Evolutionary conservation across 1,140 invertebrate genomes (phyloP).

Genomic region (Battus philenor): DNA sequence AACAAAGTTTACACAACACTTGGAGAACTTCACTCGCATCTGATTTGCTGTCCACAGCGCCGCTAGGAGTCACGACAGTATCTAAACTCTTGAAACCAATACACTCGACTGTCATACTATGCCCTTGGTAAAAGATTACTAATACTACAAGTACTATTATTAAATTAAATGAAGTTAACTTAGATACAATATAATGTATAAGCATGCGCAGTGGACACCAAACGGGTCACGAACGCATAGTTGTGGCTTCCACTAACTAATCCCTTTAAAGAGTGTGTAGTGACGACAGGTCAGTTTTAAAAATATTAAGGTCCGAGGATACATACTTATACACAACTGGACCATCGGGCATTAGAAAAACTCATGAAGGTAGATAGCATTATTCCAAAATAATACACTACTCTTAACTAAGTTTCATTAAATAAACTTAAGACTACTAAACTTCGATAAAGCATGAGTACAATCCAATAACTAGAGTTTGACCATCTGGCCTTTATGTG

Average conservation of each 20-base stretch:
- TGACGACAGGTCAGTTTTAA: constrained; percentile 5
- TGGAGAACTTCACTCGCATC: constrained; percentile 54
- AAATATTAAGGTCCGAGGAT: constrained; percentile 3
- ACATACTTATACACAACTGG: too few relatives aligned
- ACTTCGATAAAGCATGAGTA: too few relatives aligned
- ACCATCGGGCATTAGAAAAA: too few relatives aligned
- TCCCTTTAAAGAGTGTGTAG: constrained; percentile 60
- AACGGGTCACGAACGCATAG: constrained; percentile 68
- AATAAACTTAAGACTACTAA: too few relatives aligned
- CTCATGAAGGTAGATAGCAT: too few relatives aligned
- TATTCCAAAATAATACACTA: too few relatives aligned
- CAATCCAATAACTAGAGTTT: too few relatives aligned
- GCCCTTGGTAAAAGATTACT: constrained; percentile 70
- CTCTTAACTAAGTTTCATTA: too few relatives aligned
- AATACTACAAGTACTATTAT: constrained; percentile 71
- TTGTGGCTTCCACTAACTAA: constrained; percentile 63
- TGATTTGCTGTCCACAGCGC: neutral
- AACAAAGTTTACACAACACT: constrained; percentile 54
- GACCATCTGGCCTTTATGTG: too few relatives aligned
- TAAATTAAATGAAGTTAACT: constrained; percentile 73
- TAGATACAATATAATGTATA: constrained; percentile 57
- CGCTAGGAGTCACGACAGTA: neutral
- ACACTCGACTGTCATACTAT: constrained; percentile 52
- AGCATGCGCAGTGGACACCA: constrained; percentile 64
- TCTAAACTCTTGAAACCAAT: constrained; percentile 25